These are phyloP conservation scores for Verasper variegatus DNA, from an alignment of 2,113 vertebrate genomes.

Conservation along the genomic window DNA sequence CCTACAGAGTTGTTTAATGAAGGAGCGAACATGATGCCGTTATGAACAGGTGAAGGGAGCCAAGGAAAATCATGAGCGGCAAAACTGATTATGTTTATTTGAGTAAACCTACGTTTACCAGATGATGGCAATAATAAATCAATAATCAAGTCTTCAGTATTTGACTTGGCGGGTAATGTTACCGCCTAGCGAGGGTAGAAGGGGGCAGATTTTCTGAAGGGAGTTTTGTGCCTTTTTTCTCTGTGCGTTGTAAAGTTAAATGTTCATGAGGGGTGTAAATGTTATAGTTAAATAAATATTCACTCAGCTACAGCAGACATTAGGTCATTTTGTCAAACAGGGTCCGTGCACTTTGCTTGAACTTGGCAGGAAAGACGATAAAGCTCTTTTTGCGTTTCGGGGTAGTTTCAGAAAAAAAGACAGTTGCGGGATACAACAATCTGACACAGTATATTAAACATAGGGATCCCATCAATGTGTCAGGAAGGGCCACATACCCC, in stretches of 20 bases:
- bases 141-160: neutral
- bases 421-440: neutral
- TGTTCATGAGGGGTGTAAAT: constrained; percentile 1
- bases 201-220: neutral
- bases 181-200: neutral
- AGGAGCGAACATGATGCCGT: neutral
- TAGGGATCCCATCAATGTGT: constrained; percentile 2
- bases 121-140: neutral
- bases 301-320: neutral
- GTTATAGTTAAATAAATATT: constrained; percentile 16
- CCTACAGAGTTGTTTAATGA: neutral
- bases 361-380: constrained; percentile 7
- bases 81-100: neutral
- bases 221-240: constrained; percentile 8
- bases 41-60: neutral
- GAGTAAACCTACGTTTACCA: neutral
- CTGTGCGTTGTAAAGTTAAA: neutral
- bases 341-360: neutral
- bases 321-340: neutral
- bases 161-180: neutral
- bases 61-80: neutral
- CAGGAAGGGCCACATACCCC: neutral
- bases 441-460: neutral
- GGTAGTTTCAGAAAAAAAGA: neutral
- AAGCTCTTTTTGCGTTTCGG: neutral